phyloP scores from a whole-genome alignment of 23 tunicate species.

The Trididemnum clinides region DNA sequence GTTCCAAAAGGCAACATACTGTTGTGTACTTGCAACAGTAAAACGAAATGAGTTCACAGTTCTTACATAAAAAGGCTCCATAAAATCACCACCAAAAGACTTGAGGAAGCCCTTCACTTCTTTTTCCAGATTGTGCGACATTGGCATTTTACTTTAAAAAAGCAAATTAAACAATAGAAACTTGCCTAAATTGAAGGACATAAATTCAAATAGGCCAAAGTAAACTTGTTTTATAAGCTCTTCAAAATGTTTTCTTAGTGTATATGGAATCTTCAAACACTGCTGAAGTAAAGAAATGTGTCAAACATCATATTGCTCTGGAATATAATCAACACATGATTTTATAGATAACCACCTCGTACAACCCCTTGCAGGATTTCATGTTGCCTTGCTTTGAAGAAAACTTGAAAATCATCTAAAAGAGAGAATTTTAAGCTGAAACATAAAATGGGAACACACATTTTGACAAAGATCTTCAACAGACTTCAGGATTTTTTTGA shows the following conservation, averaged over 20 bases:
- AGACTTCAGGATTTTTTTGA: background rate
- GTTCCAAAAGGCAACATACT: background rate
- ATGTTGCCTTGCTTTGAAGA: background rate
- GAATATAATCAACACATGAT: background rate
- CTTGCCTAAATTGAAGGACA: background rate
- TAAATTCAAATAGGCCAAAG: background rate
- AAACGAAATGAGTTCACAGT: background rate
- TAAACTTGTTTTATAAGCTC: background rate
- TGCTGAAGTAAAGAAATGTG: background rate
- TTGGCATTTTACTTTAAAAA: background rate
- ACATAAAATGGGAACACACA: background rate
- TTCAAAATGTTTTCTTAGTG: constrained; percentile 1
- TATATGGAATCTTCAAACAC: background rate
- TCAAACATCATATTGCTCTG: background rate
- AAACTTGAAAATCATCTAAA: background rate
- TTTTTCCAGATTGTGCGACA: background rate
- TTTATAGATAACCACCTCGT: constrained; percentile 4
- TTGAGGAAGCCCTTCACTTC: background rate
- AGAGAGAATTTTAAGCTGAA: too few relatives aligned
- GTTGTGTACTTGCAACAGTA: background rate
- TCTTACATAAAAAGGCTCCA: background rate
- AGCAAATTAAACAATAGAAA: background rate
- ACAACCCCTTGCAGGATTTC: background rate
- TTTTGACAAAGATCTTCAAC: background rate
- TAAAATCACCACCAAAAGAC: background rate